A percentile compares a stretch with the other conserved stretches of the same genome.
phyloP scores from a whole-genome alignment of 2,888 invertebrate species.

The Bugulina stolonifera region DNA sequence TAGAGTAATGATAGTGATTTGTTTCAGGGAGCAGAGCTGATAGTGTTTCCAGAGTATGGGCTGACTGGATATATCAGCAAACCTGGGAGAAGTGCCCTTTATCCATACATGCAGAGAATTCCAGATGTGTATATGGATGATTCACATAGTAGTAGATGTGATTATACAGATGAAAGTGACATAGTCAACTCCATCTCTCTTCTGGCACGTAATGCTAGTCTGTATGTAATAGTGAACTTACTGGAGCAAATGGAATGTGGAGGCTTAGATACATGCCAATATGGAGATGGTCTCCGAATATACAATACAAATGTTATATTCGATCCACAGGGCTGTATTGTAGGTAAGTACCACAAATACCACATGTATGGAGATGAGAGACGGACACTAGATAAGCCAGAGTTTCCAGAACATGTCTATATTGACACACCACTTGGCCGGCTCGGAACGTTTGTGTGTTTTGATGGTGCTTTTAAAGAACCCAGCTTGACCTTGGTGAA shows the following conservation, averaged over 20 bases:
- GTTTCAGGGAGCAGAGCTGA: constrained; percentile 64
- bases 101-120: constrained; percentile 35
- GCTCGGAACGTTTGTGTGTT: constrained; percentile 76
- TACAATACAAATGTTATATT: constrained; percentile 77
- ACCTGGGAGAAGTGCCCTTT: constrained; percentile 29
- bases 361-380: constrained; percentile 53
- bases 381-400: constrained; percentile 33
- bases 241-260: constrained; percentile 62
- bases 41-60: constrained; percentile 70
- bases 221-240: constrained; percentile 68
- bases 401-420: constrained; percentile 58
- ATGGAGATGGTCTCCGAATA: not conserved
- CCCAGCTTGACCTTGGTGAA: constrained; percentile 62
- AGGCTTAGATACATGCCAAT: constrained; percentile 29
- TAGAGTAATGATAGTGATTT: no score
- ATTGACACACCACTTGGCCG: constrained; percentile 70
- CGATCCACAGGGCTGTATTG: constrained; percentile 65
- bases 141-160: constrained; percentile 46
- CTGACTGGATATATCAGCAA: constrained; percentile 47
- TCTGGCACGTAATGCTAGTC: constrained; percentile 58
- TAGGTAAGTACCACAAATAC: constrained; percentile 62
- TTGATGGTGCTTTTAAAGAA: constrained; percentile 71
- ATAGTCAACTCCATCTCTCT: constrained; percentile 53
- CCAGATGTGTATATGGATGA: constrained; percentile 52
- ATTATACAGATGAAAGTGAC: constrained; percentile 27